Conservation (phyloP, 2,113 vertebrate species). For the Ciconia stormi region DNA sequence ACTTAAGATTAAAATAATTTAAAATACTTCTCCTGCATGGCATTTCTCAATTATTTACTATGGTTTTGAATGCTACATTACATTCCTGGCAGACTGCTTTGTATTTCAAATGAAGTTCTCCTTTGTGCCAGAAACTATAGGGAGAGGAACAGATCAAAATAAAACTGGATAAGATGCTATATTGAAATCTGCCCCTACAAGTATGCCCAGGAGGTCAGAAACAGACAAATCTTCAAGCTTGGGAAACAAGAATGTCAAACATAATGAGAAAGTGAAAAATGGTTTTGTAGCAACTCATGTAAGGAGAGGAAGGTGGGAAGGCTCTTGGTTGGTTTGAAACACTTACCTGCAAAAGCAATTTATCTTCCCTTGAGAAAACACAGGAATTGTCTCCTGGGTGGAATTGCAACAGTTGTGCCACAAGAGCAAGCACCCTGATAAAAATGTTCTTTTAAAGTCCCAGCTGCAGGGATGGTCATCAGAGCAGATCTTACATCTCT, state of each 20-base stretch:
- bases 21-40: neutral
- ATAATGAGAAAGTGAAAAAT: constrained; percentile 14
- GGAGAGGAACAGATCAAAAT: neutral
- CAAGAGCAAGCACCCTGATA: neutral
- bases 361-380: neutral
- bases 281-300: neutral
- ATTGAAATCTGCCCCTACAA: neutral
- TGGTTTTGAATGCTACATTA: neutral
- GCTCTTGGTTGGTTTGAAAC: neutral
- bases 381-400: neutral
- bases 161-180: neutral
- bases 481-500: constrained; percentile 1
- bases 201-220: neutral
- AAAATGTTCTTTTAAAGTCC: neutral
- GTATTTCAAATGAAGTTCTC: neutral
- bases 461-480: neutral
- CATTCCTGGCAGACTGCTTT: neutral
- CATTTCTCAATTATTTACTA: neutral
- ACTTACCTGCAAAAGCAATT: neutral
- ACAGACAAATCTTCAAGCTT: neutral
- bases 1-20: neutral
- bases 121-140: neutral
- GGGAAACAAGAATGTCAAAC: neutral
- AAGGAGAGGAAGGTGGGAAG: neutral
- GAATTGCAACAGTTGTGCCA: neutral